Base-by-base conservation (phyloP, 53 echinoderm and acorn worm genomes). In the Echinarachnius parma region DNA sequence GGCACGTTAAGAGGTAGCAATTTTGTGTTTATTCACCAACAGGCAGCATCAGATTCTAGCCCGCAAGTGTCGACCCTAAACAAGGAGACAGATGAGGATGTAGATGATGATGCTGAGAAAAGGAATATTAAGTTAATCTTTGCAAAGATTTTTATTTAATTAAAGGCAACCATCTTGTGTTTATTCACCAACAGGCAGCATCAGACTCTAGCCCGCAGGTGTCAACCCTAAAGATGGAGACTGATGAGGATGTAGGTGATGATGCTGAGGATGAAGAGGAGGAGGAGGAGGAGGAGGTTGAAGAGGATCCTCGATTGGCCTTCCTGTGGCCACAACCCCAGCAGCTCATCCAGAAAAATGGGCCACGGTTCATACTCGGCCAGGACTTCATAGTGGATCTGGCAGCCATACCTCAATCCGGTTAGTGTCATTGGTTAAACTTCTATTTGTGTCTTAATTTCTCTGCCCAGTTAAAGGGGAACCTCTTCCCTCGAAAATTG, bases 291-390 rank as follows among this genome's bases (percentile, higher is more conserved):
- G 74, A 72, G 29, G 74, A 55, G 24, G 74, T 57, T 26, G 74
- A 72, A 56, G 64, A 60, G 5, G 89, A 93, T 55, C 68, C 62
- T 16, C 66, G 89, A 37, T 59, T 93, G 27, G 47, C 83, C 23
- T 78, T 89, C 19, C 77, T 93, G 2, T 93, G 93, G 93, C 93
- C 93, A 3, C 61, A 80, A 35, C 89, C 93, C 9, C 89, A 93
- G 72, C 75, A 83, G 21, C 57, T 93, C 22, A 61, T 82, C 36
- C 82, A 89, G 65, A 82, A 60, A 49, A 68, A 78, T 31, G 93
- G 86, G 21, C 32, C 60, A 11, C 29, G 35, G 21, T 75, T 86
- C 48, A 59, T 59, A 16, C 66, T 86, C 61, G 76, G 62, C 19
- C 58, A 79, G 13, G 66, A 86, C 50, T 86, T 86, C 86, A 59